Conservation (phyloP, 1,140 invertebrate genomes). For the Sinonovacula constricta region DNA sequence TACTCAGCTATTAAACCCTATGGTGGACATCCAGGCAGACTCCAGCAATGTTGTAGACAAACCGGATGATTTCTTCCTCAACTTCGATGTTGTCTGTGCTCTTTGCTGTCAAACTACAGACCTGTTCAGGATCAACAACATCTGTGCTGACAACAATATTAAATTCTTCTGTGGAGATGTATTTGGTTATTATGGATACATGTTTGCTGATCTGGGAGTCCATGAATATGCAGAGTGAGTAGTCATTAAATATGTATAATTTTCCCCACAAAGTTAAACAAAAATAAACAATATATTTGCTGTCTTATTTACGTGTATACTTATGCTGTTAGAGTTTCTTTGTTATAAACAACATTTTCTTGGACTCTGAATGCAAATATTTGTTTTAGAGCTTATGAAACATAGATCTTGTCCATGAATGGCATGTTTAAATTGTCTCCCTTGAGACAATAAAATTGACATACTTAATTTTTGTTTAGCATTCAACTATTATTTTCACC, state of each 20-base stretch:
- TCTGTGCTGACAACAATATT: conserved; percentile 88
- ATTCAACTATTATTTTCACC: too few relatives aligned
- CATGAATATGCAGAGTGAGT: conserved; percentile 93
- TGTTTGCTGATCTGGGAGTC: conserved; percentile 91
- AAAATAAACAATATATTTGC: not conserved
- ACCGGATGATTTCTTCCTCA: conserved; percentile 84
- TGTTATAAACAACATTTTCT: too few relatives aligned
- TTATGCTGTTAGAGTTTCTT: not conserved
- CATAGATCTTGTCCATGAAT: too few relatives aligned
- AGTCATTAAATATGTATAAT: too few relatives aligned
- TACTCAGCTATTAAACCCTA: conserved; percentile 92
- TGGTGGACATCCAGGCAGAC: conserved; percentile 91
- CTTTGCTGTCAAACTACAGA: conserved; percentile 86
- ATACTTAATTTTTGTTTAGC: too few relatives aligned
- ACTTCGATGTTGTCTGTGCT: conserved; percentile 92
- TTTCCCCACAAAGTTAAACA: too few relatives aligned
- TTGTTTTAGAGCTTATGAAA: too few relatives aligned
- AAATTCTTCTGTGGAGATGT: conserved; percentile 95
- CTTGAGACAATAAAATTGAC: too few relatives aligned
- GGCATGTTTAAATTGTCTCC: too few relatives aligned
- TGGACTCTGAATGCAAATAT: too few relatives aligned
- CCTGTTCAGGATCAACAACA: conserved; percentile 87
- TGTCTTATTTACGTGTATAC: not conserved
- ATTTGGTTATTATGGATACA: conserved; percentile 95
- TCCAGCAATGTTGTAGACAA: conserved; percentile 83